Conservation (phyloP, 1,140 invertebrate genomes). For the Cryptotermes secundus region DNA sequence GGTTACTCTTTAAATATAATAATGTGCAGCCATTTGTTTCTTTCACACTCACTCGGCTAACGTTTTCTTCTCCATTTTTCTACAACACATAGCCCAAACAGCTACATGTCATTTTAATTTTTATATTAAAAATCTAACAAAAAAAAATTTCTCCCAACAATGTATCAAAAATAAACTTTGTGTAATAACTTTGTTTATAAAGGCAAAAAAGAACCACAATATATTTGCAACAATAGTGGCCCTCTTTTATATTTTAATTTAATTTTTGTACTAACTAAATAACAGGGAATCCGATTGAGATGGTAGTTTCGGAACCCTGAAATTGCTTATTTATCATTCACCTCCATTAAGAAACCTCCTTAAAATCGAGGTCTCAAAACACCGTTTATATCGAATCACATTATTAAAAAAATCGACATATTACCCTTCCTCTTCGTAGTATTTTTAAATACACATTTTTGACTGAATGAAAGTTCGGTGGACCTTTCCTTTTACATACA, state of each 20-base stretch:
- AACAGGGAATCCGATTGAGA: slow-evolving; percentile 36
- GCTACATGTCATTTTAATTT: slow-evolving; percentile 38
- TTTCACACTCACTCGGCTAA: slow-evolving; percentile 33
- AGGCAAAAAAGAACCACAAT: slow-evolving; percentile 47
- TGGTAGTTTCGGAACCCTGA: slow-evolving; percentile 31
- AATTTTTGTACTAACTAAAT: slow-evolving; percentile 48
- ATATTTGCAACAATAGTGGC: slow-evolving; percentile 46
- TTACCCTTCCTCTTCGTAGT: slow-evolving; percentile 28
- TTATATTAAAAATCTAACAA: slow-evolving; percentile 44
- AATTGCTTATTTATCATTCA: slow-evolving; percentile 28
- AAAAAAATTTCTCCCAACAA: slow-evolving; percentile 52
- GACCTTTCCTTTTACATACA: slow-evolving; percentile 36
- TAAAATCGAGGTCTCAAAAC: slow-evolving; percentile 32
- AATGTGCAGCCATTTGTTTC: slow-evolving; percentile 33
- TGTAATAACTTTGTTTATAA: slow-evolving; percentile 45
- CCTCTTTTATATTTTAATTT: slow-evolving; percentile 42
- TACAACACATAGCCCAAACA: slow-evolving; percentile 35
- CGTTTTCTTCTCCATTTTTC: slow-evolving; percentile 37
- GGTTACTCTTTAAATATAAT: background rate
- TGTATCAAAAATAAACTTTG: slow-evolving; percentile 57
- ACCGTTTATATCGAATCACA: slow-evolving; percentile 29
- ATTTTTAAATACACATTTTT: slow-evolving; percentile 33
- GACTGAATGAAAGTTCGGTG: slow-evolving; percentile 36
- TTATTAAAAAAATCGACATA: slow-evolving; percentile 33
- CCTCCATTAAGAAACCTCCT: slow-evolving; percentile 35